These are phyloP conservation scores for Parnassius orleans DNA, from an alignment of 2,888 invertebrate genomes.

Conservation along the genomic window DNA sequence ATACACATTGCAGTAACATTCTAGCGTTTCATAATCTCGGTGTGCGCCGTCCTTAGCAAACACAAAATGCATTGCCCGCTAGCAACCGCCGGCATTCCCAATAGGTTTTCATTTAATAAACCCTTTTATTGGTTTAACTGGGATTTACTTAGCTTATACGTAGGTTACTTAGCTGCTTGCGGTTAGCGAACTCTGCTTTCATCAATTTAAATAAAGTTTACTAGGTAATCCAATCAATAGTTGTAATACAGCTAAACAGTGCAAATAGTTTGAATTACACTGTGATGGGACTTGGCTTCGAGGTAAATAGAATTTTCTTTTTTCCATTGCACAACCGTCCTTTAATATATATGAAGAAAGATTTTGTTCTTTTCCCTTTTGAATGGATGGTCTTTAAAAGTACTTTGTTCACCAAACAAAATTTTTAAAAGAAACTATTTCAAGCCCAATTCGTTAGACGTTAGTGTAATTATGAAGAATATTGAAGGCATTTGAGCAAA, in stretches of 20 bases:
- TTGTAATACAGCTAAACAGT: background rate
- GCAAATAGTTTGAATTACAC: background rate
- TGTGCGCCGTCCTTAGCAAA: conserved; percentile 43
- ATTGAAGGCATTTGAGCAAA: too few relatives aligned
- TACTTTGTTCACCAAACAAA: too few relatives aligned
- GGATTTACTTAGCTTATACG: conserved; percentile 57
- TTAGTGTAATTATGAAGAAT: too few relatives aligned
- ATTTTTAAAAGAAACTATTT: too few relatives aligned
- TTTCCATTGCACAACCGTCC: too few relatives aligned
- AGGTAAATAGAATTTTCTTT: too few relatives aligned
- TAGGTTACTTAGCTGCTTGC: conserved; percentile 42
- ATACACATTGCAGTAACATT: too few relatives aligned
- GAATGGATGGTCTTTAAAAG: too few relatives aligned
- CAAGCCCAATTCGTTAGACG: too few relatives aligned
- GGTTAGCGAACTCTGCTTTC: conserved; percentile 27
- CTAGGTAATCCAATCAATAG: conserved; percentile 25
- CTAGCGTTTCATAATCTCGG: conserved; percentile 27
- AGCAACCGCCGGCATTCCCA: conserved; percentile 61
- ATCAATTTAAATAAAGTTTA: conserved; percentile 26
- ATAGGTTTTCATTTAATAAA: conserved; percentile 77
- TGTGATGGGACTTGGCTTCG: background rate
- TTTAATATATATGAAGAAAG: too few relatives aligned
- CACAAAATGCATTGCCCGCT: conserved; percentile 58
- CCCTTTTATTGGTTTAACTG: conserved; percentile 77
- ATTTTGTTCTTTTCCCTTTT: too few relatives aligned